These are phyloP conservation scores for Spheniscus humboldti DNA, from an alignment of 2,797 vertebrate species.

Conservation along the genomic window DNA sequence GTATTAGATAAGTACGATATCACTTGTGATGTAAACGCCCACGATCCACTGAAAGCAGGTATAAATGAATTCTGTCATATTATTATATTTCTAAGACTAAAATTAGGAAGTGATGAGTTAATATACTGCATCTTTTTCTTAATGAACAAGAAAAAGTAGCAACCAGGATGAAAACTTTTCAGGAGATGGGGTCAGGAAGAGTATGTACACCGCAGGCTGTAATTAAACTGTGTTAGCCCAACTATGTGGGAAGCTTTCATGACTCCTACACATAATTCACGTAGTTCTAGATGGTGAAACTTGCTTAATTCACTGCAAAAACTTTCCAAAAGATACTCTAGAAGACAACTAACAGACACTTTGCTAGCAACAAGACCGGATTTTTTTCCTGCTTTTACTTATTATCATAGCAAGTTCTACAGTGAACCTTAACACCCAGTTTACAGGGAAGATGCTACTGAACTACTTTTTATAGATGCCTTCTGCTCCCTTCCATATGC, in stretches of 20 bases:
- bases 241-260: background rate
- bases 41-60: background rate
- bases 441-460: background rate
- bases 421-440: background rate
- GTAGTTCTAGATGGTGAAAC: background rate
- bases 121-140: background rate
- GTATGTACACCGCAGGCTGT: background rate
- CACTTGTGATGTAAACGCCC: background rate
- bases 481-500: background rate
- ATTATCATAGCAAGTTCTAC: background rate
- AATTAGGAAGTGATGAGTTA: background rate
- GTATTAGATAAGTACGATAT: background rate
- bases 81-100: background rate
- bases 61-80: background rate
- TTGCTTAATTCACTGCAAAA: background rate
- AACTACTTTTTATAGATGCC: background rate
- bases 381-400: background rate
- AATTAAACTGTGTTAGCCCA: slow-evolving; percentile 1
- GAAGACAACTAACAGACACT: background rate
- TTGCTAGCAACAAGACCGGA: background rate
- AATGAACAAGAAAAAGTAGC: background rate
- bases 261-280: background rate
- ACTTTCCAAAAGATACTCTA: background rate
- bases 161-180: background rate
- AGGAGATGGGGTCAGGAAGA: background rate